phyloP scores from a whole-genome alignment of 1,140 invertebrate genomes.

The Armadillidium nasatum region DNA sequence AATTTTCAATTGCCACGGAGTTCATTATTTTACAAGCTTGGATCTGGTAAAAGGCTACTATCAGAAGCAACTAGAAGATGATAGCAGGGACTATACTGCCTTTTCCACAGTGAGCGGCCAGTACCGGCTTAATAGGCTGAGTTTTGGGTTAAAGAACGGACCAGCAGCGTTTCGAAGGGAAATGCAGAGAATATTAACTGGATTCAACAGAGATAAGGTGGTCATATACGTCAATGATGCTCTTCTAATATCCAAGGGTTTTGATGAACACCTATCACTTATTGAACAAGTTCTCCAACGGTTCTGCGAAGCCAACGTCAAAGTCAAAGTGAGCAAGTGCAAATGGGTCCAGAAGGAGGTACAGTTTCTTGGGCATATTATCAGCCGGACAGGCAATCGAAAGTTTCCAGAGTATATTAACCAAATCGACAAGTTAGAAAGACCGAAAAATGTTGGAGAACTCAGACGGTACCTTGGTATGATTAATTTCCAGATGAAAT shows the following conservation, averaged over 20 bases:
- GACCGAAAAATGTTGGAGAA: constrained; percentile 1
- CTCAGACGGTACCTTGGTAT: background rate
- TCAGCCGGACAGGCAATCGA: background rate
- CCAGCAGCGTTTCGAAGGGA: background rate
- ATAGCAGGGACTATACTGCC: background rate
- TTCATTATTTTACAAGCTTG: background rate
- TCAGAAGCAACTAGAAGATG: background rate
- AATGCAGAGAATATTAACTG: background rate
- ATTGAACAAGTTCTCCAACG: background rate
- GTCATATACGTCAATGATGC: background rate
- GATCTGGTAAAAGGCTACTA: constrained; percentile 9
- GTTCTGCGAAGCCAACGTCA: background rate
- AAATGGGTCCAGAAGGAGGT: background rate
- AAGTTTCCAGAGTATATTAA: background rate
- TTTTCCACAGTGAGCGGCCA: background rate
- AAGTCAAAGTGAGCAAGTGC: background rate
- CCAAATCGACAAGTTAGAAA: background rate
- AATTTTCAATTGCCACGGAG: background rate
- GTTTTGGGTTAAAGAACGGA: background rate
- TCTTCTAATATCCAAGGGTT: background rate
- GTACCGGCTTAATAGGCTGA: background rate
- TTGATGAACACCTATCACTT: background rate
- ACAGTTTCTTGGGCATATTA: background rate
- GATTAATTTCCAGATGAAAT: constrained; percentile 8
- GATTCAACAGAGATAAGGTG: background rate